phyloP scores from a whole-genome alignment of 2,888 invertebrate genomes.

The Thalpophila matura region DNA sequence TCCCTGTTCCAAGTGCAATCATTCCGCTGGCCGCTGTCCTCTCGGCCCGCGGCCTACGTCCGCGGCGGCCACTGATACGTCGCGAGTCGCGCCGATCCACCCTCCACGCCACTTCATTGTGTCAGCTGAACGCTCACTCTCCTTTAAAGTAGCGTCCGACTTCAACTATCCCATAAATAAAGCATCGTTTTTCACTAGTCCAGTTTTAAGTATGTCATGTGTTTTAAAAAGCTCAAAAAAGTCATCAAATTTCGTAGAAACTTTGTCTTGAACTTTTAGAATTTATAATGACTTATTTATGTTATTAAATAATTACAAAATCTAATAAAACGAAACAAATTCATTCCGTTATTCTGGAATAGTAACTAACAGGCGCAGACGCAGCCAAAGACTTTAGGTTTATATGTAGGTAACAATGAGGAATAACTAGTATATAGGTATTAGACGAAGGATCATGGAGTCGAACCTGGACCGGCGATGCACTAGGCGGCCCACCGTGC shows the following conservation, averaged over 20 bases:
- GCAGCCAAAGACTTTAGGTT: too few species aligned
- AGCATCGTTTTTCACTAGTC: constrained; percentile 38
- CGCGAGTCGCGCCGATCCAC: constrained; percentile 66
- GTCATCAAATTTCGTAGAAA: not conserved
- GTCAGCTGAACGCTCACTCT: constrained; percentile 78
- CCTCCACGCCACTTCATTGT: constrained; percentile 82
- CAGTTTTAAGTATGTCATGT: not conserved
- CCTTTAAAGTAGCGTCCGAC: constrained; percentile 63
- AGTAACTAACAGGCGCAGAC: too few species aligned
- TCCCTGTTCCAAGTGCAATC: too few species aligned
- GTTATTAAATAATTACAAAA: too few species aligned
- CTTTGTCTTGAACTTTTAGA: not conserved
- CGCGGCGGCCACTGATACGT: constrained; percentile 66
- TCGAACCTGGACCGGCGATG: constrained; percentile 33
- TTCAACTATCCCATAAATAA: constrained; percentile 47
- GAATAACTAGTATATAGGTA: too few species aligned
- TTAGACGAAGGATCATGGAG: constrained; percentile 3
- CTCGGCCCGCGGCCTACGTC: constrained; percentile 46
- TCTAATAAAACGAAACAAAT: too few species aligned
- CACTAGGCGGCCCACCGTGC: constrained; percentile 16
- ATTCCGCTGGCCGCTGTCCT: not conserved
- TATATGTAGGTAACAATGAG: too few species aligned
- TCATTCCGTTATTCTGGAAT: too few species aligned
- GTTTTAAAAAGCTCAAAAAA: not conserved
- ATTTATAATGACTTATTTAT: too few species aligned